phyloP scores from a whole-genome alignment of 2,113 vertebrate genomes.

The Panthera leo region DNA sequence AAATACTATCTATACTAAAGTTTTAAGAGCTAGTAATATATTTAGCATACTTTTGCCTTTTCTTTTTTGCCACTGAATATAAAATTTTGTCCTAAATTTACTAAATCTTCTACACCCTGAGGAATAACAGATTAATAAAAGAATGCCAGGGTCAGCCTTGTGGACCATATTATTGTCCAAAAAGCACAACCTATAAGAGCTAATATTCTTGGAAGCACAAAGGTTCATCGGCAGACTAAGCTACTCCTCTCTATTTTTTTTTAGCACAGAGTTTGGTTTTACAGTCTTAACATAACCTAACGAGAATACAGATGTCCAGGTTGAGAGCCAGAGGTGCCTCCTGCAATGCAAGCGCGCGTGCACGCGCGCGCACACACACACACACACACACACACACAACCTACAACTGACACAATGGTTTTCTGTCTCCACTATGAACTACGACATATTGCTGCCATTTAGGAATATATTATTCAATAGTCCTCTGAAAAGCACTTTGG shows the following conservation, averaged over 20 bases:
- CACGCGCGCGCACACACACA: too few species aligned
- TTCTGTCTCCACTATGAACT: conserved; percentile 8
- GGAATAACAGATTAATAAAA: conserved; percentile 78
- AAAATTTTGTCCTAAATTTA: conserved; percentile 82
- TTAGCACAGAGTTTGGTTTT: conserved; percentile 46
- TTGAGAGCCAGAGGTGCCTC: background rate
- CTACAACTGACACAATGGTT: background rate
- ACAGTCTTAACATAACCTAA: conserved; percentile 27
- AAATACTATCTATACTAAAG: conserved; percentile 72
- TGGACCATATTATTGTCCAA: conserved; percentile 22
- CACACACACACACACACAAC: background rate
- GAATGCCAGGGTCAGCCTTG: conserved; percentile 66
- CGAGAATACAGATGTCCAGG: background rate
- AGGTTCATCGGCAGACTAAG: conserved; percentile 60
- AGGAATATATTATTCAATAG: conserved; percentile 43
- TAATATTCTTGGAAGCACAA: conserved; percentile 74
- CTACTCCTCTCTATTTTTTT: background rate
- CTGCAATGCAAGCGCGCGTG: background rate
- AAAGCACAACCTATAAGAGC: conserved; percentile 66
- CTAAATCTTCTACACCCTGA: conserved; percentile 84
- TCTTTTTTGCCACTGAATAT: conserved; percentile 72
- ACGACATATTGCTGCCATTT: background rate
- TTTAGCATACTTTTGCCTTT: conserved; percentile 59
- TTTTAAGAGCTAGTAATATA: conserved; percentile 61
- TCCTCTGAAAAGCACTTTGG: conserved; percentile 70